Conservation (phyloP, 2,888 invertebrate genomes). For the Drosophila aldrichi region DNA sequence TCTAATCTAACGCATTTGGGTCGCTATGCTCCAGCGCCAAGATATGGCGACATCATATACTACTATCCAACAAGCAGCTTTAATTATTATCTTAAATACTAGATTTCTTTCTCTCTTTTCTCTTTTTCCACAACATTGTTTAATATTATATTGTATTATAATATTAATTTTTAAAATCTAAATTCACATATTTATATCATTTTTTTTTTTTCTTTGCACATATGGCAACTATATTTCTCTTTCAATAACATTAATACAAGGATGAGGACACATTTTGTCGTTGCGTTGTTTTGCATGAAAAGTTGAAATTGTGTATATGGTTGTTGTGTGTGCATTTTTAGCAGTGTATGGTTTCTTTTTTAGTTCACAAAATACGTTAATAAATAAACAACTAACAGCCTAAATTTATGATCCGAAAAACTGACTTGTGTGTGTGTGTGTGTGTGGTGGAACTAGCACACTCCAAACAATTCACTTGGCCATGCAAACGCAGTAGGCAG, state of each 20-base stretch:
- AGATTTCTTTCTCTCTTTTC: background rate
- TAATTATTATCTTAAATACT: constrained; percentile 10
- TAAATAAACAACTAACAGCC: constrained; percentile 63
- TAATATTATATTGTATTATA: background rate
- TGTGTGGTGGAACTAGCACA: constrained; percentile 28
- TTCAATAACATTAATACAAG: constrained; percentile 7
- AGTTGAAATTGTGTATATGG: background rate
- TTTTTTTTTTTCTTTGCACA: constrained; percentile 8
- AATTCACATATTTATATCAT: background rate
- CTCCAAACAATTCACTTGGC: constrained; percentile 36
- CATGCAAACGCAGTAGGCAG: constrained; percentile 55
- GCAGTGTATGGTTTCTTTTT: constrained; percentile 8
- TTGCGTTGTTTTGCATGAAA: constrained; percentile 22
- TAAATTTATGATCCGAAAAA: constrained; percentile 47
- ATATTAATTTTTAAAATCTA: background rate
- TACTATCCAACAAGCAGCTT: background rate
- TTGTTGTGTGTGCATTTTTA: background rate
- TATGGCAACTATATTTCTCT: background rate
- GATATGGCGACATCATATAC: background rate
- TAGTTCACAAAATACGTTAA: constrained; percentile 23
- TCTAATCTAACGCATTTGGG: constrained; percentile 68
- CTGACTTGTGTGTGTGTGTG: background rate
- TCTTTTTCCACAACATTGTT: background rate
- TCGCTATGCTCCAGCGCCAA: constrained; percentile 24
- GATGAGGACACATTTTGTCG: constrained; percentile 26